Conservation (phyloP, 1,140 invertebrate species). For the Hyposmocoma kahamanoa region DNA sequence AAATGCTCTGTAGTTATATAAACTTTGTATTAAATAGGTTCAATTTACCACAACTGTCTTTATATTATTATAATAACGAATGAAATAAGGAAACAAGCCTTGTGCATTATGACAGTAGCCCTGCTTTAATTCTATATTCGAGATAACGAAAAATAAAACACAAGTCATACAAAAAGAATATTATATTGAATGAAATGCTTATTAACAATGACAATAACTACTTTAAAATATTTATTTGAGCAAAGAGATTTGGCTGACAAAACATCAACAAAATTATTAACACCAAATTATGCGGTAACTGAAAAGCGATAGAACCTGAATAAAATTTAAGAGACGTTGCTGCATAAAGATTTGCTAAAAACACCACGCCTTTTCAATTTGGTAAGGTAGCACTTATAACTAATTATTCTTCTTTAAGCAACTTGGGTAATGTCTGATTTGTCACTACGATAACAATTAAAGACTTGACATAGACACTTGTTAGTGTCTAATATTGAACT, state of each 20-base stretch:
- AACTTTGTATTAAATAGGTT: no score
- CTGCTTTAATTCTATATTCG: neutral
- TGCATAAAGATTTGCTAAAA: neutral
- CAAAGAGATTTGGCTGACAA: conserved; percentile 20
- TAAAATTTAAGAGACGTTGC: neutral
- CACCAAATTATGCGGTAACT: conserved; percentile 13
- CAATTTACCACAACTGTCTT: no score
- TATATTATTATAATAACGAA: no score
- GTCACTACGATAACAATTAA: no score
- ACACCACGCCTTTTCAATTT: neutral
- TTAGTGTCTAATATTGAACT: no score
- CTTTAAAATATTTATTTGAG: conserved; percentile 15
- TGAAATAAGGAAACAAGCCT: no score
- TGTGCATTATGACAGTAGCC: no score
- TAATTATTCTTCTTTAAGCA: no score
- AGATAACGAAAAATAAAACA: neutral
- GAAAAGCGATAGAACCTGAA: conserved; percentile 8
- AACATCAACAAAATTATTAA: conserved; percentile 8
- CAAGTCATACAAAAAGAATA: conserved; percentile 9
- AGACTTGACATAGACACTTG: no score
- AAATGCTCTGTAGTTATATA: no score
- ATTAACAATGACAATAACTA: conserved; percentile 12
- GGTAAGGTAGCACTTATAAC: neutral
- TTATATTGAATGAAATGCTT: conserved; percentile 20
- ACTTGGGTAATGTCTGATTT: no score